Evolutionary conservation across 2,113 vertebrate genomes (phyloP).

Genomic region (Eretmochelys imbricata): DNA sequence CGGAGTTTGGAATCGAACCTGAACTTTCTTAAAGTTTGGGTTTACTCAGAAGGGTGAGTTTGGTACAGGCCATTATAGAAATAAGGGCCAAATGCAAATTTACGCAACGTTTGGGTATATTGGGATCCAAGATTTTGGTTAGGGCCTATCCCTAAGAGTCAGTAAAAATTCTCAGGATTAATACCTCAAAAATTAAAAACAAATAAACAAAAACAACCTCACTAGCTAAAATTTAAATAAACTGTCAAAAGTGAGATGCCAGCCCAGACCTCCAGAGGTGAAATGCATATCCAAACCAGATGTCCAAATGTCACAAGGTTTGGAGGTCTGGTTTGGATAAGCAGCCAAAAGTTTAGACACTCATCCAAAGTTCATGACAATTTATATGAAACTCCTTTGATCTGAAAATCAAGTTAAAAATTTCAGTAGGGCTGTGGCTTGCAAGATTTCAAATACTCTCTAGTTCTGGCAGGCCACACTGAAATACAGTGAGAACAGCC

Average conservation of each 20-base stretch:
- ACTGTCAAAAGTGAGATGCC: not conserved
- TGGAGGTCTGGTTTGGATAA: not conserved
- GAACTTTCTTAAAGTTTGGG: not conserved
- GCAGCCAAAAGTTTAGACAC: not conserved
- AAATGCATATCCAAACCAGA: not conserved
- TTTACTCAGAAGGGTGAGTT: not conserved
- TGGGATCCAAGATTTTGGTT: not conserved
- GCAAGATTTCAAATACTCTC: not conserved
- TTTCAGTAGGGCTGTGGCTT: not conserved
- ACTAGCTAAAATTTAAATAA: not conserved
- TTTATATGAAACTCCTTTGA: not conserved
- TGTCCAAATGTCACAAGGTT: not conserved
- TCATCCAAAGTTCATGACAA: not conserved
- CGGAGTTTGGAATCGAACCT: not conserved
- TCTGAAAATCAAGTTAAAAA: conserved; percentile 1
- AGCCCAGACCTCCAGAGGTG: not conserved
- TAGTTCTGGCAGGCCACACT: not conserved
- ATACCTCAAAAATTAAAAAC: not conserved
- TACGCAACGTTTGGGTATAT: not conserved
- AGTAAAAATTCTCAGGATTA: not conserved
- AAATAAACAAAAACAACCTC: not conserved
- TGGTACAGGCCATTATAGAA: not conserved
- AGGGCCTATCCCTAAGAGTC: not conserved
- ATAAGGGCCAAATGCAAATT: not conserved
- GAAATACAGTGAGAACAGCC: not conserved